Base-by-base conservation (phyloP, 2,888 invertebrate genomes). In the Epirrhoe alternata region DNA sequence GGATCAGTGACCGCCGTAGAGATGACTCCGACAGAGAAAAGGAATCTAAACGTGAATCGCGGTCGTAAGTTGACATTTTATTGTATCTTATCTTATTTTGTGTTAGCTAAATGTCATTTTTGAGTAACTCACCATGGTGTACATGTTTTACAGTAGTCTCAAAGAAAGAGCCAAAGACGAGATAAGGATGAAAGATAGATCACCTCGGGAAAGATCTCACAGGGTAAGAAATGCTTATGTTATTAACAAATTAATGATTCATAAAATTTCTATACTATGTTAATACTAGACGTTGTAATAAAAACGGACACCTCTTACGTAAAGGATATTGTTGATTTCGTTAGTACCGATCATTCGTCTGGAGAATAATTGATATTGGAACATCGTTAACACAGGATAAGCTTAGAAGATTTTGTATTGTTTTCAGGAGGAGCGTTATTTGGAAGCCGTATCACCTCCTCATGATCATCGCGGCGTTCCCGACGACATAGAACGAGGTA, bases 161-260 rank as follows among this genome's bases (percentile, higher is more conserved):
- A 95, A 94, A 79, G 96, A 95, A 61, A 94, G 94, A 74, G 94
- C 89, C 74, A 94, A 95, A 79, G 96, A 95, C 75, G 94, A 95
- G 73, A 92, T 92, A 42, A 90, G 94, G 86, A 89, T 86, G 70
- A 92, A 94, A 82, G 94, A 95, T 52, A 89, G 94, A 75, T 94
- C 95, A 64, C 93, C 93, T 0, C 83, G 92, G 78, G 92, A 93
- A 71, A 80, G 92, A 75, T 84, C 88, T 49, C 92, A 92, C 68
- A 86, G 90, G 83, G 93, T 92, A 81, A 86, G 67, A 55, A 16
- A 51, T 52, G 5, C 12, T 42, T 42, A 10, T 42, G 38, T 24
- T 24, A 33, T 4, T 12, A 42, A 42, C 8, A 38, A 38, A n/a
- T 38, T 10, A 38, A 1, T 10, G 1, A 38, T 38, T 12, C 8